A percentile compares a stretch with the other conserved stretches of the same genome.
phyloP scores from a whole-genome alignment of 2,113 vertebrate genomes.

The Tychaedon coryphoeus region DNA sequence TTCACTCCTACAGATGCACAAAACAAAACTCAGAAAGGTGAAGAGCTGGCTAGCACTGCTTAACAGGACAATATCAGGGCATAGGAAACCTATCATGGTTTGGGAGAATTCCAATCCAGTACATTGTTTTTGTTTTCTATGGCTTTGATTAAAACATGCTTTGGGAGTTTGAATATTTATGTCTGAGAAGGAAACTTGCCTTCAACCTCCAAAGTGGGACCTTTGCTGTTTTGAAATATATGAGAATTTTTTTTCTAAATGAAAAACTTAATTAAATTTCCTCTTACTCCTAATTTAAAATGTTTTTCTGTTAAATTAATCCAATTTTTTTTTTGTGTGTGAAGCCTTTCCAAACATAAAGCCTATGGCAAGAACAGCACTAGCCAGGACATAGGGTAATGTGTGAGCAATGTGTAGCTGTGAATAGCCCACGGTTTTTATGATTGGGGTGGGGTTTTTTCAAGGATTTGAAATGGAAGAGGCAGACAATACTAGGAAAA shows the following conservation, averaged over 20 bases:
- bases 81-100: neutral
- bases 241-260: neutral
- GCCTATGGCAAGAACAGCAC: slow-evolving; percentile 10
- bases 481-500: neutral
- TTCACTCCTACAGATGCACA: neutral
- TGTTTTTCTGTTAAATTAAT: neutral
- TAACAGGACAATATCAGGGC: neutral
- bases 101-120: neutral
- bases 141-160: neutral
- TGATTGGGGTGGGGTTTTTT: neutral
- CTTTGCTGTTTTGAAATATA: neutral
- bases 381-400: neutral
- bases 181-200: neutral
- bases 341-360: neutral
- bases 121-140: neutral
- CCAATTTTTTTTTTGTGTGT: neutral
- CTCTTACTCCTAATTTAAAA: neutral
- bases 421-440: neutral
- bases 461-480: neutral
- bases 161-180: neutral
- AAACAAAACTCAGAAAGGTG: neutral
- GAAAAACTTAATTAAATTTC: neutral
- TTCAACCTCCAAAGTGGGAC: neutral
- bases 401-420: neutral
- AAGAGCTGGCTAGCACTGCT: neutral